Conservation (phyloP, 1,140 invertebrate genomes). For the Drosophila hydei region DNA sequence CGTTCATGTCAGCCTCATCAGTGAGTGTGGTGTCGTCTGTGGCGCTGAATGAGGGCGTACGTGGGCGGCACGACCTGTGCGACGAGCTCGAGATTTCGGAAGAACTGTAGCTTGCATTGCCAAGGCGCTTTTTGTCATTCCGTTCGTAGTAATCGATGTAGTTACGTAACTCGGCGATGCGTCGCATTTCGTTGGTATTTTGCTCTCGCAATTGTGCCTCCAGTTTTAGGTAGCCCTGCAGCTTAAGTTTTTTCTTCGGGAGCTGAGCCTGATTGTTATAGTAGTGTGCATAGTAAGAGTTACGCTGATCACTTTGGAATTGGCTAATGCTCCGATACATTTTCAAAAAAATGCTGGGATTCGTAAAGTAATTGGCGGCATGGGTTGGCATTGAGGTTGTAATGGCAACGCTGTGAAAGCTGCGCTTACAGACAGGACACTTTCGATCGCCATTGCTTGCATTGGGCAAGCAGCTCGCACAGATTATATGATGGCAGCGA, state of each 20-base stretch:
- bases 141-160: constrained; percentile 36
- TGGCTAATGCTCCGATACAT: constrained; percentile 49
- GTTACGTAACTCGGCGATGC: constrained; percentile 25
- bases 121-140: background rate
- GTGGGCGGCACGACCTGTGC: background rate
- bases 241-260: constrained; percentile 1
- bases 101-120: background rate
- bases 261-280: background rate
- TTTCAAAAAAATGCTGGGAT: constrained; percentile 32
- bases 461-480: constrained; percentile 23
- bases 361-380: constrained; percentile 50
- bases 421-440: constrained; percentile 39
- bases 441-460: constrained; percentile 3
- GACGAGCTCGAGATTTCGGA: background rate
- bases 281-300: constrained; percentile 25
- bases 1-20: background rate
- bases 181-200: constrained; percentile 25
- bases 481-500: constrained; percentile 56
- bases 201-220: constrained; percentile 39
- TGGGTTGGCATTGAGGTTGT: constrained; percentile 36
- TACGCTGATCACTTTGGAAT: constrained; percentile 48
- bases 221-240: constrained; percentile 45
- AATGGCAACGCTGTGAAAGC: constrained; percentile 10
- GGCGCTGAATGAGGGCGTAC: constrained; percentile 7
- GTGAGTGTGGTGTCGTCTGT: constrained; percentile 11